Conservation (phyloP, 2,888 invertebrate genomes). For the Hipparchia sbordonii region DNA sequence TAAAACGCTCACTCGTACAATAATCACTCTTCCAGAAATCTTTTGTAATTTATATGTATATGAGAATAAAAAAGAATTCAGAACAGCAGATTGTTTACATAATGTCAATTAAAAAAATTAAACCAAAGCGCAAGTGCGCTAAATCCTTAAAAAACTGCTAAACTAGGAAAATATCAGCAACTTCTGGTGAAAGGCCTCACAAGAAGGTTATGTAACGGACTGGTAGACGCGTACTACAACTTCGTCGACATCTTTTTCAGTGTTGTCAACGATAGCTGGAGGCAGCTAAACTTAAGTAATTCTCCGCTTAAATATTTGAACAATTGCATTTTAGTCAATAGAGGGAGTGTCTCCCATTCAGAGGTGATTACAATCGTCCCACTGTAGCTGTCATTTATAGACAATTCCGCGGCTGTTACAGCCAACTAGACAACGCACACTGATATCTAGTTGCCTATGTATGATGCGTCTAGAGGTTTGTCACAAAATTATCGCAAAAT, state of each 20-base stretch:
- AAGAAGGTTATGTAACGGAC: constrained; percentile 61
- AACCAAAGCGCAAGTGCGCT: constrained; percentile 7
- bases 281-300: not conserved
- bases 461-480: not conserved
- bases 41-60: not conserved
- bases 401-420: not conserved
- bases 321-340: too few species aligned
- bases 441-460: too few species aligned
- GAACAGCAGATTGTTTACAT: not conserved
- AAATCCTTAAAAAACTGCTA: constrained; percentile 31
- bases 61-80: not conserved
- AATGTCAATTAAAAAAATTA: not conserved
- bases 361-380: too few species aligned
- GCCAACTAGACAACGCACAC: not conserved
- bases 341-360: too few species aligned
- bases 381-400: too few species aligned
- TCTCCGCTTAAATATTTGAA: too few species aligned
- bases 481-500: not conserved
- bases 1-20: not conserved
- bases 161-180: constrained; percentile 64
- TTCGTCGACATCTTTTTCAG: constrained; percentile 39
- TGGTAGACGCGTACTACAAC: constrained; percentile 49
- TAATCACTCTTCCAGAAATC: not conserved
- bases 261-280: constrained; percentile 14
- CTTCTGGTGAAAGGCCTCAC: constrained; percentile 66